Evolutionary conservation across 2,113 vertebrate genomes (phyloP).

Genomic region (Gnathonemus echidnorhynchus): DNA sequence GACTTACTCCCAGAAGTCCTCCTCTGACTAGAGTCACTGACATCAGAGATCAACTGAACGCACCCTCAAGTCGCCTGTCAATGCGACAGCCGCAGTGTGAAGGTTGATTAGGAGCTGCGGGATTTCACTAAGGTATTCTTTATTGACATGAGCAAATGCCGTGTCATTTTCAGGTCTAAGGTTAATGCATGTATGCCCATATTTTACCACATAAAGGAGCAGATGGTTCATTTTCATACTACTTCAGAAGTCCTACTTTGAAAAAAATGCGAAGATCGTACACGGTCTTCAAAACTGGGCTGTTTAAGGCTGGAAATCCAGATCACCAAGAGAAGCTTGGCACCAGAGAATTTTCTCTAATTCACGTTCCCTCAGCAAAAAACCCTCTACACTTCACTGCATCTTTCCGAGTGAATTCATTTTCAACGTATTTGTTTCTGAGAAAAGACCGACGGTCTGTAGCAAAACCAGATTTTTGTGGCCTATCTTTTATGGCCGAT

Average conservation of each 20-base stretch:
- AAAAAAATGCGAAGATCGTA: neutral
- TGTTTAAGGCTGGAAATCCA: neutral
- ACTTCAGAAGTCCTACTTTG: neutral
- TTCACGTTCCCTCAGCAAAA: neutral
- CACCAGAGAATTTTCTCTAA: neutral
- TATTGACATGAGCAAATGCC: neutral
- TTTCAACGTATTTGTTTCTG: neutral
- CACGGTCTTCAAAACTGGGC: neutral
- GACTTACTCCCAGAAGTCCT: neutral
- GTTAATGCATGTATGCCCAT: conserved; percentile 1
- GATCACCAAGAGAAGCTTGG: neutral
- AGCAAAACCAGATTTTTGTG: neutral
- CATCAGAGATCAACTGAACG: neutral
- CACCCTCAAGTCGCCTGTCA: neutral
- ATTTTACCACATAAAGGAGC: conserved; percentile 8
- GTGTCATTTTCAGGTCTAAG: neutral
- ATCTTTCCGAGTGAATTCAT: neutral
- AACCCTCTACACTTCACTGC: too few species aligned
- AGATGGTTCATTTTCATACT: neutral
- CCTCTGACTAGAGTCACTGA: neutral
- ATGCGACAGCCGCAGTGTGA: neutral
- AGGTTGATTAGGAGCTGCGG: neutral
- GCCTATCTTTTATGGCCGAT: neutral
- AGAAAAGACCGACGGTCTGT: neutral
- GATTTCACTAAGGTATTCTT: neutral